Base-by-base conservation (phyloP, 2,888 invertebrate genomes). In the Metellina segmentata region DNA sequence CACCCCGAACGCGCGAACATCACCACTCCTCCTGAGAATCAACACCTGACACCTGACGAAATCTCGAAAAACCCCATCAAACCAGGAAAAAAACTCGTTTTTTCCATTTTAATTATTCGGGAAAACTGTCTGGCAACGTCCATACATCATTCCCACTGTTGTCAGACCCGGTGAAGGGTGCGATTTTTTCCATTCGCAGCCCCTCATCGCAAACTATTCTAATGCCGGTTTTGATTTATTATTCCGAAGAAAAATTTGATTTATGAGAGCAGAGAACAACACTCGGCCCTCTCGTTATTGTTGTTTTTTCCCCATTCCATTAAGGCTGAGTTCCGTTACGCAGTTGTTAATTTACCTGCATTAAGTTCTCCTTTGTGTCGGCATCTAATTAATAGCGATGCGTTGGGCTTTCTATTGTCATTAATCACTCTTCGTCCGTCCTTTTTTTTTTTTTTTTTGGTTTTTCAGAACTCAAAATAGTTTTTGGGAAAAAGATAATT, bases 151-250 rank as follows among this genome's bases (percentile, higher is more conserved):
- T 74, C 48, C 74, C 20, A 34, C 8, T 48, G 1, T 20, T 34
- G 34, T 34, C 34, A 34, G 34, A 34, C 34, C 8, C 48, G 74
- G 34, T 20, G 48, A 74, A 20, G 74, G 74, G 48, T 74, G 20
- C 20, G 34, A 34, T 48, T 20, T 74, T 74, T 74, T 74, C 74
- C 13, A 20, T 6, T 13, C 20, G 6, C 7, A 4, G 74, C 34
- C 34, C n/a, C 34, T 34, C 34, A 1, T 34, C 34, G n/a, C 13
- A 48, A 74, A 74, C 13, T 11, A 74, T 77, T 34, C 51, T 52
- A 19, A 51, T 51, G 77, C 51, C 9, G 20, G 70, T 81, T 81
- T 81, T 81, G 81, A 81, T 81, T 81, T 81, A 81, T 81, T 70
- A 70, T 49, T 20, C 70, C 71, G n/a, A 49, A 70, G 69, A 49